Percentiles rank a stretch among this genome's conserved stretches.
phyloP scores from a whole-genome alignment of 2,888 invertebrate genomes.

The Caenorhabditis afra region DNA sequence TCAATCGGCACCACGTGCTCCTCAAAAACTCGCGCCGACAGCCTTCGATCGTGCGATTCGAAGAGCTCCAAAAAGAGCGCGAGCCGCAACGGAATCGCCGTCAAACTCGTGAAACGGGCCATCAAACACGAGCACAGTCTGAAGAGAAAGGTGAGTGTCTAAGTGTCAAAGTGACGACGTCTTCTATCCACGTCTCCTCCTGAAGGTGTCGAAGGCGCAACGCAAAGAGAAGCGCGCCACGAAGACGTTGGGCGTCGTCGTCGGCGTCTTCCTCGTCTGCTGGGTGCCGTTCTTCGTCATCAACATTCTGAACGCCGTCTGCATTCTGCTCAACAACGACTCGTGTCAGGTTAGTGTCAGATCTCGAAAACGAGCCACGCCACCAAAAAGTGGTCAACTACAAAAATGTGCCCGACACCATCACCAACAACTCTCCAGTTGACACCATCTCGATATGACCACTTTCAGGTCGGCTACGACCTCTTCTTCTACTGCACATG shows the following conservation, averaged over 20 bases:
- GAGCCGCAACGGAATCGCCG: slow-evolving; percentile 68
- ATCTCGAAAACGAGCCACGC: too few relatives aligned
- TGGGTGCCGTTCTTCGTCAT: slow-evolving; percentile 99
- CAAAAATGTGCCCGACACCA: too few relatives aligned
- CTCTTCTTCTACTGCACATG: slow-evolving; percentile 95
- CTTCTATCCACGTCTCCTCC: too few relatives aligned
- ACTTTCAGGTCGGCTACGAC: slow-evolving; percentile 75
- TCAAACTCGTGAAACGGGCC: slow-evolving; percentile 76
- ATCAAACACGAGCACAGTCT: slow-evolving; percentile 78
- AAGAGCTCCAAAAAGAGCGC: slow-evolving; percentile 55
- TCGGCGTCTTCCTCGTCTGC: slow-evolving; percentile 97
- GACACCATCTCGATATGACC: not conserved
- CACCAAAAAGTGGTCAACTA: not conserved
- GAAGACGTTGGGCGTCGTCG: slow-evolving; percentile 96
- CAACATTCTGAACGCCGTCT: slow-evolving; percentile 96
- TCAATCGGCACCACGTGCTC: slow-evolving; percentile 62
- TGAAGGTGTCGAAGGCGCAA: slow-evolving; percentile 76
- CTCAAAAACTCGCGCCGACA: slow-evolving; percentile 58
- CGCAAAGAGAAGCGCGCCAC: slow-evolving; percentile 95
- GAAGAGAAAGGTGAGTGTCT: slow-evolving; percentile 76
- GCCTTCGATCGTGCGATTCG: slow-evolving; percentile 61
- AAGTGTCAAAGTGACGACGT: too few relatives aligned
- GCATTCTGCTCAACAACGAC: slow-evolving; percentile 85
- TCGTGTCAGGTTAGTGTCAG: slow-evolving; percentile 69
- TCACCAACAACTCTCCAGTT: too few relatives aligned